Evolutionary conservation across 2,888 invertebrate species (phyloP), one percentile per base, ranked within the genome.

Genomic region (Thymelicus acteon): DNA sequence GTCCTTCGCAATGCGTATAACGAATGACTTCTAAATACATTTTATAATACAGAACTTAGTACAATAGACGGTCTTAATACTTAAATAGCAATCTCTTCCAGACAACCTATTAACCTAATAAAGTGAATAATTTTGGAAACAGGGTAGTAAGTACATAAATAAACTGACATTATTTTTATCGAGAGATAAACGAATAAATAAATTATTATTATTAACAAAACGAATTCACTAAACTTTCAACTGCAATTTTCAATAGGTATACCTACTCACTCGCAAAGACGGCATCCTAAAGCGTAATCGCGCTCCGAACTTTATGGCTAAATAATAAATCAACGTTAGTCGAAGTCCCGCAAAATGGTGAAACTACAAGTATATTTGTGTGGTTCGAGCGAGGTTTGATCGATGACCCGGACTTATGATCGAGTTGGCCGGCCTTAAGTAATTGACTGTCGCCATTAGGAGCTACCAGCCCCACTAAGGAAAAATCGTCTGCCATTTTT

Each of bases 401-500:
- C 90, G 92, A 93, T 92, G 85, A 85, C 80, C 82, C 86, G 87
- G 90, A 90, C 91, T 90, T 91, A 92, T 91, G 92, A 90, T 89
- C 86, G 88, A 87, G 86, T 82, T 85, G 85, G 85, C 85, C 84
- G 87, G 87, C 88, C 90, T 91, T 91, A 93, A 92, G 92, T 93
- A 92, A 93, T 93, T 93, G 93, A 90, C 91, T 87, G 86, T 84
- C 82, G 88, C 92, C 90, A 93, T 93, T 92, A 92, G 88, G 81
- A 78, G 72, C 79, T 31, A 31, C 4, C 4, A 31, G 15, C 79
- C 79, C 37, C 15, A 40, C 15, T 40, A 12, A 40, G 15, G 39
- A 60, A 40, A 60, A 40, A 60, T 60, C 6, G 60, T 40, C 13
- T n/a, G 15, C 15, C 40, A 60, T 60, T 60, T 60, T 40, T 40